Evolutionary conservation across 2,888 invertebrate species (phyloP), one percentile per base, ranked within the genome.

Genomic region (Lycocerus yunnanus): DNA sequence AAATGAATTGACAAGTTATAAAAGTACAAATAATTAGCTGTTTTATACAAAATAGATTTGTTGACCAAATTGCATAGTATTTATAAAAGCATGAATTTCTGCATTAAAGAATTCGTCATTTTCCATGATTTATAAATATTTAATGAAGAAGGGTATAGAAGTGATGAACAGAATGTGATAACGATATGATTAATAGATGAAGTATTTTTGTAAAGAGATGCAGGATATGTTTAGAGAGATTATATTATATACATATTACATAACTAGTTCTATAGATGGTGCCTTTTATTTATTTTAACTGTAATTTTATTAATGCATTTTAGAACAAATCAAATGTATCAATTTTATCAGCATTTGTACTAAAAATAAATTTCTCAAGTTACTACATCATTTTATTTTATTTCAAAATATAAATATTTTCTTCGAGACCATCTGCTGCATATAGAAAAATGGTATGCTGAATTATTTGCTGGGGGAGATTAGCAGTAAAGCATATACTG

Each of bases 201-300:
- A 74, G 73, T 86, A 86, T 87, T 18, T 63, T 87, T 87, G 86
- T 86, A 83, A 86, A 86, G 83, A 81, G 82, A 75, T 79, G 78
- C 72, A 77, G 78, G 78, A 75, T 72, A 74, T 63, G 75, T 73
- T 70, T 67, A 77, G 72, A 71, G 71, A 69, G 70, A 71, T 74
- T 77, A 76, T 71, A 84, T 73, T 70, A 75, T 65, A 71, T 67
- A 72, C 72, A 59, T 67, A 68, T 63, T 72, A 72, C 18, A 68
- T 60, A 68, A 59, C 27, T 68, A 68, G 27, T n/a, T 11, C 82
- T 84, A 85, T 84, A 86, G 85, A 84, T 84, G 84, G 86, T 86
- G 86, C 86, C 86, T 86, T 86, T 86, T 86, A 86, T 85, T 86
- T 86, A 86, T 85, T 86, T 75, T 73, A 76, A 73, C 65, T 73